phyloP scores from a whole-genome alignment of 2,888 invertebrate genomes.

The Pemphredon lugubris region DNA sequence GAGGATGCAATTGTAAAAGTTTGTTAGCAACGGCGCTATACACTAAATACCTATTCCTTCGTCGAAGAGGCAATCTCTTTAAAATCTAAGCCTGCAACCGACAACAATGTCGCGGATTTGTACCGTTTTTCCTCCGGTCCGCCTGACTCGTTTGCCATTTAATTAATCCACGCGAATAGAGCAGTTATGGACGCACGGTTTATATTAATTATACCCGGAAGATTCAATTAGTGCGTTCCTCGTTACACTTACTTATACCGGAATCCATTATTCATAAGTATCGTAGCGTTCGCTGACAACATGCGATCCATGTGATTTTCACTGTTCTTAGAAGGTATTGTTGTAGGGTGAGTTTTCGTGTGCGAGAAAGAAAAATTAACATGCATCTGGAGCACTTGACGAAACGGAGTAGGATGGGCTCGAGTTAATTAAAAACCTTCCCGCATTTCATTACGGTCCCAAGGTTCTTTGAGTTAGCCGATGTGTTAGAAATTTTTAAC shows the following conservation, averaged over 20 bases:
- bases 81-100: slow-evolving; percentile 1
- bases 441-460: too few relatives aligned
- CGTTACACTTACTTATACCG: slow-evolving; percentile 78
- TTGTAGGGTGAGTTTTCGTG: neutral
- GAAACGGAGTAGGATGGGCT: neutral
- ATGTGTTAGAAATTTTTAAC: too few relatives aligned
- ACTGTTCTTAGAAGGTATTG: slow-evolving; percentile 40
- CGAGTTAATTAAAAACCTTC: too few relatives aligned
- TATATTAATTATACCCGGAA: slow-evolving; percentile 80
- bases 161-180: slow-evolving; percentile 73
- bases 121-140: slow-evolving; percentile 50
- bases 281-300: slow-evolving; percentile 70
- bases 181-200: slow-evolving; percentile 72
- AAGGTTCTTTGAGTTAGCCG: too few relatives aligned
- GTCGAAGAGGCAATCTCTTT: neutral
- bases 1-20: slow-evolving; percentile 15
- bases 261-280: slow-evolving; percentile 78
- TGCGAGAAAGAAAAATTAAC: neutral
- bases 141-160: slow-evolving; percentile 65
- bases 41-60: neutral
- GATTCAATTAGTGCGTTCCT: slow-evolving; percentile 80
- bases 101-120: slow-evolving; percentile 30
- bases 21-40: neutral
- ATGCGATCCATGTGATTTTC: slow-evolving; percentile 64
- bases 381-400: neutral